Percentiles rank a stretch among this genome's conserved stretches.
These are phyloP conservation scores for Salmo trutta DNA, from an alignment of 2,797 vertebrate species.

Conservation along the genomic window DNA sequence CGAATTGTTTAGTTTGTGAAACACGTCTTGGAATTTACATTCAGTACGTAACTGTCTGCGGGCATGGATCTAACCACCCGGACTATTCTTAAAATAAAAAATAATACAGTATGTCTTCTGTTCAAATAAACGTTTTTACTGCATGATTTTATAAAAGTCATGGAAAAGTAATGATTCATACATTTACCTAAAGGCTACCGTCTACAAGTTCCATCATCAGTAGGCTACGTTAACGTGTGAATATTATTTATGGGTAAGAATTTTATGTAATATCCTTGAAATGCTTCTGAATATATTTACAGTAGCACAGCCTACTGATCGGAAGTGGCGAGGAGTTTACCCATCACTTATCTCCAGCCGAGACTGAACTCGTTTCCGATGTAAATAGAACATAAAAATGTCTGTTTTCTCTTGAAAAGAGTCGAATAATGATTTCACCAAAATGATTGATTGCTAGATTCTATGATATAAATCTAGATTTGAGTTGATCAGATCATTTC, in stretches of 20 bases:
- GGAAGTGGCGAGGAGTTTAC: neutral
- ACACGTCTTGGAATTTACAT: neutral
- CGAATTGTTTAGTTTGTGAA: neutral
- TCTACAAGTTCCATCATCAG: neutral
- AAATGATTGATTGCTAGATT: neutral
- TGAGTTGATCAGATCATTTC: neutral
- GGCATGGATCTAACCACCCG: conserved; percentile 1
- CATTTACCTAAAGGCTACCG: neutral
- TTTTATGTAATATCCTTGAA: neutral
- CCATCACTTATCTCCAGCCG: neutral
- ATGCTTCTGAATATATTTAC: neutral
- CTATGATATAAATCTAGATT: neutral
- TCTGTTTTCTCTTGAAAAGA: neutral
- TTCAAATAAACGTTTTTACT: no score
- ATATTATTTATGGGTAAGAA: neutral
- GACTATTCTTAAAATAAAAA: neutral
- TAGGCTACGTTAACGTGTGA: neutral
- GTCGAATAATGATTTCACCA: neutral
- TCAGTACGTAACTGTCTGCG: neutral
- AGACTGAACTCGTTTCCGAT: no score
- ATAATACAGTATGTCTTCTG: no score
- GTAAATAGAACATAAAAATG: neutral
- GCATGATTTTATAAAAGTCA: no score
- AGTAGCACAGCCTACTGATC: conserved; percentile 29
- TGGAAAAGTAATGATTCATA: neutral